These are phyloP conservation scores for Acanthiza pusilla DNA, from an alignment of 2,797 vertebrate species.

Conservation along the genomic window DNA sequence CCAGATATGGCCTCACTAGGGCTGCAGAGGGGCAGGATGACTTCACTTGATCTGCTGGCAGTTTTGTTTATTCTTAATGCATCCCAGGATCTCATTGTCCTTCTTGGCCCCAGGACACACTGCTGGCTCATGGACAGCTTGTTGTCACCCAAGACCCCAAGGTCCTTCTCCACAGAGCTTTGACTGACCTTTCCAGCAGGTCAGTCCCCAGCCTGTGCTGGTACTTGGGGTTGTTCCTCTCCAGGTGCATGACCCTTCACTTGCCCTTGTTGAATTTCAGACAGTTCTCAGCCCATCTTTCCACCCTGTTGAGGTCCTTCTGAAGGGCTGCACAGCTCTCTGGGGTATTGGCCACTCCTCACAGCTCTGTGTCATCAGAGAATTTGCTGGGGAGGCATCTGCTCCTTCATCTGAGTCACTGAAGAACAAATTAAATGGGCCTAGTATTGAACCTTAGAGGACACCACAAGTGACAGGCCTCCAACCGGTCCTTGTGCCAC, in stretches of 20 bases:
- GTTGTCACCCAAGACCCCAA: not conserved
- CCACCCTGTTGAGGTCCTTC: rapidly evolving
- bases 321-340: not conserved
- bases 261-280: not conserved
- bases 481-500: not conserved
- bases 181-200: not conserved
- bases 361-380: not conserved
- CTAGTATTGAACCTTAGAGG: not conserved
- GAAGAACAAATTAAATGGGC: not conserved
- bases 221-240: no score
- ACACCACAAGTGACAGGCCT: not conserved
- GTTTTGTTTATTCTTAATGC: not conserved
- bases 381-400: not conserved
- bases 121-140: not conserved
- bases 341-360: not conserved
- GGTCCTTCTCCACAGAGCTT: not conserved
- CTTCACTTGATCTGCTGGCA: not conserved
- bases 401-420: not conserved
- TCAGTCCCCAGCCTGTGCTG: no score
- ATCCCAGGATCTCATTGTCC: no score
- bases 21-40: not conserved
- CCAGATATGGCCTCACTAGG: not conserved
- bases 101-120: not conserved
- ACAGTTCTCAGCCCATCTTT: not conserved
- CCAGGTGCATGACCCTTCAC: no score